phyloP scores from a whole-genome alignment of 2,797 vertebrate genomes.

The Girardinus metallicus region DNA sequence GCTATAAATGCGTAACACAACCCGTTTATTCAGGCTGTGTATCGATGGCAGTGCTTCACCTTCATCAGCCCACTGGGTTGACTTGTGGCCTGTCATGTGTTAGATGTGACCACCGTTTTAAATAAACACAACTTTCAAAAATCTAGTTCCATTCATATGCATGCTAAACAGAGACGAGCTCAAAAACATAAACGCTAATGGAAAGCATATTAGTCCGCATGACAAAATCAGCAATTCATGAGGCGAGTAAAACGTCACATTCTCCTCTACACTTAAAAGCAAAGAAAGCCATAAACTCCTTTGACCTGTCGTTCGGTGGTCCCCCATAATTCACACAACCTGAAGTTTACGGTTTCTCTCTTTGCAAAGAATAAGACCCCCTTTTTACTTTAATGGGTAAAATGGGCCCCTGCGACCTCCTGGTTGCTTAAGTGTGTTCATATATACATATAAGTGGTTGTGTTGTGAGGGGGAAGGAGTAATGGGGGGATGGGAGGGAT shows the following conservation, averaged over 20 bases:
- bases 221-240: conserved; percentile 38
- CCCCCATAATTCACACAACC: conserved; percentile 2
- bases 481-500: too few species aligned
- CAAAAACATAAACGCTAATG: conserved; percentile 6
- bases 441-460: conserved; percentile 1
- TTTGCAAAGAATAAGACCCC: conserved; percentile 7
- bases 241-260: conserved; percentile 7
- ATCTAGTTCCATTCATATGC: conserved; percentile 16
- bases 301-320: conserved; percentile 30
- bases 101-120: neutral
- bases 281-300: neutral
- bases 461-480: conserved; percentile 29
- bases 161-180: neutral
- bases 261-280: neutral
- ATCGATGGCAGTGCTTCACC: neutral
- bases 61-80: neutral
- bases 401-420: conserved; percentile 2
- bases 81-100: conserved; percentile 3
- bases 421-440: neutral
- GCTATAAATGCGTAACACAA: neutral
- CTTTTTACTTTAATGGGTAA: conserved; percentile 11
- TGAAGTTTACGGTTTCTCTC: conserved; percentile 15
- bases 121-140: neutral
- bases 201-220: conserved; percentile 25
- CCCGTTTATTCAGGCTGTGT: neutral